Conservation (phyloP, 1,140 invertebrate species). For the Plutomurus gul region DNA sequence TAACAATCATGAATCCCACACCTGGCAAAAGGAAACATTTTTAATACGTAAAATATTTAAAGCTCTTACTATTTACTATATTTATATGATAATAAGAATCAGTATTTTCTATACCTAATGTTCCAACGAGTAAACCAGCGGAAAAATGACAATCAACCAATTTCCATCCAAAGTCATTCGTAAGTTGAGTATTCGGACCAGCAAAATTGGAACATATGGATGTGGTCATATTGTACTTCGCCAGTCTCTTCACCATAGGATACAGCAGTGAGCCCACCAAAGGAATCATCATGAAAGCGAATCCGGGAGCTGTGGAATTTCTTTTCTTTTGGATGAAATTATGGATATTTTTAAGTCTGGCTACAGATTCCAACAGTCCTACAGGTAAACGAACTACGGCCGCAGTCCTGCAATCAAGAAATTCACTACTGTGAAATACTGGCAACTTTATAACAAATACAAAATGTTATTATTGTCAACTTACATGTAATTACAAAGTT, state of each 20-base stretch:
- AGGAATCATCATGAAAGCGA: background rate
- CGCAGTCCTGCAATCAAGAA: background rate
- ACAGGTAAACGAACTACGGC: background rate
- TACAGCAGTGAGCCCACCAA: background rate
- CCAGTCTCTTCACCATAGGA: background rate
- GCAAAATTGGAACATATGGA: background rate
- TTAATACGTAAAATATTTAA: background rate
- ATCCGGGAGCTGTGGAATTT: background rate
- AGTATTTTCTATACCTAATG: background rate
- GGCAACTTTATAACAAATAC: too few relatives aligned
- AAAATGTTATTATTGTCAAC: too few relatives aligned
- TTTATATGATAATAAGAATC: background rate
- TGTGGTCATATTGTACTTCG: background rate
- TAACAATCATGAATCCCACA: too few relatives aligned
- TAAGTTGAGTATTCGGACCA: background rate
- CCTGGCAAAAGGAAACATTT: too few relatives aligned
- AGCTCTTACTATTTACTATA: background rate
- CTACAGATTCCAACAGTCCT: background rate
- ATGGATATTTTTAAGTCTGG: background rate
- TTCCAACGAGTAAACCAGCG: background rate
- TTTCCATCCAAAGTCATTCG: background rate
- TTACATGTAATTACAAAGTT: background rate
- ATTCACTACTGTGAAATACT: too few relatives aligned
- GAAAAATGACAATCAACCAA: background rate
- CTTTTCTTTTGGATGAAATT: background rate